These are phyloP conservation scores for Drosophila kepulauana DNA, from an alignment of 1,140 invertebrate species.

Conservation along the genomic window DNA sequence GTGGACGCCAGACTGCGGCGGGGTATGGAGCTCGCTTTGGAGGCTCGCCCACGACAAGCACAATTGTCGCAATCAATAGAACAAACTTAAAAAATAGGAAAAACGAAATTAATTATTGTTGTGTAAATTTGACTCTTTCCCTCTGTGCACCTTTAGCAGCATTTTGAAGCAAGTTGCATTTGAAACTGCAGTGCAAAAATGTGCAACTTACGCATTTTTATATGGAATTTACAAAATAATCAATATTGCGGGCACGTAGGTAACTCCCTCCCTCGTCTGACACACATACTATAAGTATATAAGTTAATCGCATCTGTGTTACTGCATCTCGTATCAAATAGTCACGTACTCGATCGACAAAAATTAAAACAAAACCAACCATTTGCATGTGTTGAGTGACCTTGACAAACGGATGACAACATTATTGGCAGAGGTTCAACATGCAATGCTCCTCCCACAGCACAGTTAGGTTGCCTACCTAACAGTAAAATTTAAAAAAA, in stretches of 20 bases:
- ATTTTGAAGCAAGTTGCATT: constrained; percentile 52
- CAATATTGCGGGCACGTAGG: constrained; percentile 54
- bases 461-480: constrained; percentile 12
- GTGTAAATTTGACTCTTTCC: neutral
- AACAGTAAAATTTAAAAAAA: neutral
- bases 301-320: constrained; percentile 53
- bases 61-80: neutral
- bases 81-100: constrained; percentile 28
- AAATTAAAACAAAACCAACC: constrained; percentile 42
- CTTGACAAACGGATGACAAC: constrained; percentile 62
- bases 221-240: constrained; percentile 43
- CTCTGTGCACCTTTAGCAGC: constrained; percentile 53
- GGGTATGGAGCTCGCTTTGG: constrained; percentile 61
- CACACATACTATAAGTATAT: constrained; percentile 42
- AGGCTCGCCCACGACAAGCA: constrained; percentile 10
- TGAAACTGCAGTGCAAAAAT: constrained; percentile 55
- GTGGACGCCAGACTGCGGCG: constrained; percentile 71
- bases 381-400: constrained; percentile 44
- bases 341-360: constrained; percentile 66
- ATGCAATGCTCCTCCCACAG: constrained; percentile 13
- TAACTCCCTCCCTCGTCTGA: constrained; percentile 37
- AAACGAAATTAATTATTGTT: neutral
- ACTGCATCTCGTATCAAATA: constrained; percentile 56
- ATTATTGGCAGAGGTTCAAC: constrained; percentile 71
- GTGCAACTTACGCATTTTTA: constrained; percentile 57